Evolutionary conservation across 1,140 invertebrate species (phyloP).

Genomic region (Drosophila funebris): DNA sequence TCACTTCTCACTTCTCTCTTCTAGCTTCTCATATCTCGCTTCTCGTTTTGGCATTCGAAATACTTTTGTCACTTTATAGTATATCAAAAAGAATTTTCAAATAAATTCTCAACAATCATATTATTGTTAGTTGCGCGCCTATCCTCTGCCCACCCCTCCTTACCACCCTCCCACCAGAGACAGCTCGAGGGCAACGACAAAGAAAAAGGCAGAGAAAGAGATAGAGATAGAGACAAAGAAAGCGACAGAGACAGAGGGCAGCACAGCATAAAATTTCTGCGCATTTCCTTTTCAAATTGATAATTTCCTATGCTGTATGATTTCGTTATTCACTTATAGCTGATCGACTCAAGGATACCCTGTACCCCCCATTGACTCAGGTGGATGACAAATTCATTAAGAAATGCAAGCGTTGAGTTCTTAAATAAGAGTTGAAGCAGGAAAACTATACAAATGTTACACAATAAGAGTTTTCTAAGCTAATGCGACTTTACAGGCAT

Average conservation of each 20-base stretch:
- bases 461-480: no score
- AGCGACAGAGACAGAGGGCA: background rate
- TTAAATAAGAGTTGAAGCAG: no score
- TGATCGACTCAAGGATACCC: background rate
- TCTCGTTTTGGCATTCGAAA: conserved; percentile 8
- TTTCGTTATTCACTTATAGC: no score
- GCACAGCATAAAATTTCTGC: background rate
- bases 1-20: no score
- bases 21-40: background rate
- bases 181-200: background rate
- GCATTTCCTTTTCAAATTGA: background rate
- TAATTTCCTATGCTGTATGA: no score
- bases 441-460: no score
- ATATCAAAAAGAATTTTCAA: conserved; percentile 4
- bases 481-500: no score
- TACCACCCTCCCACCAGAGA: background rate
- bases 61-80: conserved; percentile 19
- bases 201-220: background rate
- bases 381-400: no score
- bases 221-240: background rate
- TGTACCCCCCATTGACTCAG: no score
- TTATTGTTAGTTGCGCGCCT: conserved; percentile 18
- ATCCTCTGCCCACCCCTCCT: background rate
- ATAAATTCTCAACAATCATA: conserved; percentile 29
- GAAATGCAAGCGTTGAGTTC: no score